phyloP scores from a whole-genome alignment of 2,113 vertebrate species.

The Entelurus aequoreus region DNA sequence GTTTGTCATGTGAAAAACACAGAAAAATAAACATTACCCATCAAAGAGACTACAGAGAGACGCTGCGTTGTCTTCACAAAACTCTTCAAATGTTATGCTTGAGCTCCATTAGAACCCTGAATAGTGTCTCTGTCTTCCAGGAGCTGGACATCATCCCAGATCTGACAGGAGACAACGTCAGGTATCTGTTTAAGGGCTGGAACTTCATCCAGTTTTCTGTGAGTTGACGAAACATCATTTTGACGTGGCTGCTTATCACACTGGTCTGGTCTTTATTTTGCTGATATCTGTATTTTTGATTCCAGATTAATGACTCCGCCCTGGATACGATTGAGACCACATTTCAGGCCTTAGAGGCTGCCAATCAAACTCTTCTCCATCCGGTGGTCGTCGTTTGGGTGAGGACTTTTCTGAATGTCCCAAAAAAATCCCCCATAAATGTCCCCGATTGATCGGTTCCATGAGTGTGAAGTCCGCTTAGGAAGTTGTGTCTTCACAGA shows the following conservation, averaged over 20 bases:
- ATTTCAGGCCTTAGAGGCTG: constrained; percentile 39
- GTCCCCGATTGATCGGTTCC: constrained; percentile 18
- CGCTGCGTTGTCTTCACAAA: background rate
- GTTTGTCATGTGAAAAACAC: no score
- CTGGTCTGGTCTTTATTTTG: background rate
- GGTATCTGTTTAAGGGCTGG: constrained; percentile 43
- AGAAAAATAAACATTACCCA: no score
- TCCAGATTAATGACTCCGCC: constrained; percentile 42
- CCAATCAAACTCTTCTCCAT: constrained; percentile 47
- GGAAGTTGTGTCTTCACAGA: constrained; percentile 16
- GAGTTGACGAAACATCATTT: constrained; percentile 25
- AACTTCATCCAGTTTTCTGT: constrained; percentile 74
- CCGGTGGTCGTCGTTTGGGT: constrained; percentile 70
- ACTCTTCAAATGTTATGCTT: constrained; percentile 14
- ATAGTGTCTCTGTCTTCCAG: constrained; percentile 43
- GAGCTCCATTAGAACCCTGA: constrained; percentile 3
- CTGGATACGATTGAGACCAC: constrained; percentile 42
- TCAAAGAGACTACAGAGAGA: no score
- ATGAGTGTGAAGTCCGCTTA: constrained; percentile 1
- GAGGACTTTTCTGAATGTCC: constrained; percentile 28
- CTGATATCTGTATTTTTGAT: background rate
- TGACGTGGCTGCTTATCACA: background rate
- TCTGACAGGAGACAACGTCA: constrained; percentile 35
- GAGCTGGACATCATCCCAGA: constrained; percentile 61
- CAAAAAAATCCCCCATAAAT: background rate